Conservation (phyloP, 2,113 vertebrate genomes). For the Gadus chalcogrammus region DNA sequence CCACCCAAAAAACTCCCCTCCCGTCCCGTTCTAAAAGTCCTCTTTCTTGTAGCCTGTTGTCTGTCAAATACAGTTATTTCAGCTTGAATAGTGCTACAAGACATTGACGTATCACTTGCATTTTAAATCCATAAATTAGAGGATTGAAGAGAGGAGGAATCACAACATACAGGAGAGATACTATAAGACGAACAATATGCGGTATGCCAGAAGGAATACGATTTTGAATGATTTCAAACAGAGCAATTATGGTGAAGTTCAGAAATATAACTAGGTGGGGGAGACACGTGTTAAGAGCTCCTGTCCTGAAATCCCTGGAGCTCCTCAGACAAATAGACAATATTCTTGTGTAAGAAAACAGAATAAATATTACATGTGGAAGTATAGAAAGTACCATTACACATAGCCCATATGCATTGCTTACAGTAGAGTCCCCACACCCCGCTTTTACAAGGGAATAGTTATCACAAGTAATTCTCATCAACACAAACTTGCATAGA, state of each 20-base stretch:
- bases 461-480: neutral
- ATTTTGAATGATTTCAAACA: constrained; percentile 3
- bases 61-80: neutral
- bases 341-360: constrained; percentile 5
- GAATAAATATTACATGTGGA: neutral
- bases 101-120: neutral
- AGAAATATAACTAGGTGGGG: neutral
- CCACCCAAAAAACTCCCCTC: too few species aligned
- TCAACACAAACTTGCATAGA: neutral
- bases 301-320: constrained; percentile 1
- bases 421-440: neutral
- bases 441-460: neutral
- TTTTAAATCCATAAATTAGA: constrained; percentile 6
- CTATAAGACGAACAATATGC: neutral
- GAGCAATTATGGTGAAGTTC: neutral
- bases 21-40: too few species aligned
- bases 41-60: too few species aligned
- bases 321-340: neutral
- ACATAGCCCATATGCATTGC: neutral
- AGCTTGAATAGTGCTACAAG: neutral
- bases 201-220: neutral
- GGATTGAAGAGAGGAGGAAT: constrained; percentile 6
- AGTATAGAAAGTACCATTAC: neutral
- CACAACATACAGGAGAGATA: neutral
- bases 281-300: constrained; percentile 4